These are phyloP conservation scores for Dioctria linearis DNA, from an alignment of 2,888 invertebrate species.

Conservation along the genomic window DNA sequence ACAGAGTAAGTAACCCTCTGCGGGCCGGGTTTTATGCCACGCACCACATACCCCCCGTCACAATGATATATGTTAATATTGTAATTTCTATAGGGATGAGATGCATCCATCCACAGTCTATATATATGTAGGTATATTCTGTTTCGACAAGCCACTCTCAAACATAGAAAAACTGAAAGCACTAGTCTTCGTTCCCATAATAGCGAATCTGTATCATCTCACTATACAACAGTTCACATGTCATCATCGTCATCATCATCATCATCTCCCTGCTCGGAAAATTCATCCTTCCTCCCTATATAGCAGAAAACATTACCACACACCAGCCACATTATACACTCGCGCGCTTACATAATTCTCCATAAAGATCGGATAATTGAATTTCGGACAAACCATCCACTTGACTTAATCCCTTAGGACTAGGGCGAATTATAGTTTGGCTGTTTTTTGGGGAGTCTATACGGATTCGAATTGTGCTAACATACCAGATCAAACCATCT, in stretches of 20 bases:
- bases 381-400: slow-evolving; percentile 59
- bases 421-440: slow-evolving; percentile 41
- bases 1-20: slow-evolving; percentile 26
- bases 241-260: background rate
- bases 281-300: background rate
- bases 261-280: background rate
- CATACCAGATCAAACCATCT: no score
- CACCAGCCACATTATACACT: slow-evolving; percentile 51
- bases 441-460: background rate
- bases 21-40: background rate
- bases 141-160: background rate
- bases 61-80: slow-evolving; percentile 44
- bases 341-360: slow-evolving; percentile 52
- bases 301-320: slow-evolving; percentile 35
- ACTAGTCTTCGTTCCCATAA: background rate
- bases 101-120: background rate
- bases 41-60: slow-evolving; percentile 2
- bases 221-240: background rate
- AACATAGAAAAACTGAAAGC: no score
- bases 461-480: background rate
- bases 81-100: slow-evolving; percentile 7
- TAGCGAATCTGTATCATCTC: slow-evolving; percentile 19
- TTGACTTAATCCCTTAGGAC: slow-evolving; percentile 58
- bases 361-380: slow-evolving; percentile 59
- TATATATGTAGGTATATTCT: background rate